Evolutionary conservation across 2,797 vertebrate genomes (phyloP).

Genomic region (Gobio occitaniae): DNA sequence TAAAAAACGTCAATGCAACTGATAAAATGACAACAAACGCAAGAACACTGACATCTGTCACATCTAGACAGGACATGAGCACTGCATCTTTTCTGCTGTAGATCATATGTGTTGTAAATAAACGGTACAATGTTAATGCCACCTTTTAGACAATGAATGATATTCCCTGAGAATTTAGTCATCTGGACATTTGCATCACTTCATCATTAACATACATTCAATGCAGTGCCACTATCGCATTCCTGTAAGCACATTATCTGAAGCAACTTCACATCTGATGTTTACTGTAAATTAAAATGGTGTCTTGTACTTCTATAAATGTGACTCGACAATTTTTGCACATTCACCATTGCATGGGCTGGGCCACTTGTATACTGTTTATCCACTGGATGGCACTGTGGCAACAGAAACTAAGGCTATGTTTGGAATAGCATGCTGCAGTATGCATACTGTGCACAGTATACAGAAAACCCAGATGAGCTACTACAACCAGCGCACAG

Average conservation of each 20-base stretch:
- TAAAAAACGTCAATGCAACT: slow-evolving; percentile 24
- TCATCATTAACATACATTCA: slow-evolving; percentile 41
- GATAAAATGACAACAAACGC: background rate
- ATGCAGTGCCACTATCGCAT: slow-evolving; percentile 1
- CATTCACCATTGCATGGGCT: slow-evolving; percentile 19
- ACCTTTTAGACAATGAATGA: slow-evolving; percentile 15
- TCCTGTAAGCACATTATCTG: background rate
- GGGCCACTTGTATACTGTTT: slow-evolving; percentile 10
- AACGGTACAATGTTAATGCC: background rate
- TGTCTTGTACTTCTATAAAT: background rate
- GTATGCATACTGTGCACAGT: background rate
- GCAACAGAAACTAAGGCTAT: background rate
- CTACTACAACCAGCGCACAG: background rate
- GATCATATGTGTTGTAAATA: background rate
- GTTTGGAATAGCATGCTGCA: slow-evolving; percentile 14
- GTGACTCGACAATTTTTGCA: slow-evolving; percentile 17
- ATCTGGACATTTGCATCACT: slow-evolving; percentile 29
- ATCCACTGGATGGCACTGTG: slow-evolving; percentile 35
- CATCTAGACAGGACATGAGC: background rate
- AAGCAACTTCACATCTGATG: slow-evolving; percentile 1
- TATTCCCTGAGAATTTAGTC: slow-evolving; percentile 58
- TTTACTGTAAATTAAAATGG: background rate
- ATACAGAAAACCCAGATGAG: background rate
- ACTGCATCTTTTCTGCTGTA: background rate
- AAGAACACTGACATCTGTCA: background rate